These are phyloP conservation scores for Bugula neritina DNA, from an alignment of 2,888 invertebrate species.

Conservation along the genomic window DNA sequence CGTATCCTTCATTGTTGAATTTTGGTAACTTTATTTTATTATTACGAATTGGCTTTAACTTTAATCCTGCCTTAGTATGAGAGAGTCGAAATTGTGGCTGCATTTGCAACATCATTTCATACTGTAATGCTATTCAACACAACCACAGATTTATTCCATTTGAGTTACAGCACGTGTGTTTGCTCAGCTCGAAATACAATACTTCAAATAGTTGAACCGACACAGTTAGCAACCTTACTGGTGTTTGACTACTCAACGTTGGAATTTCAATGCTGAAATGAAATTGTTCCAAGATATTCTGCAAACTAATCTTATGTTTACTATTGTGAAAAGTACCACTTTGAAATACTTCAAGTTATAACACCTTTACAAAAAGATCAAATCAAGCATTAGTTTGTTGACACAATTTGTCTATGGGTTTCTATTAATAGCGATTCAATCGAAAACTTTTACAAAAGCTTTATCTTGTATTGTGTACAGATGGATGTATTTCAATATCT, in stretches of 20 bases:
- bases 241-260: background rate
- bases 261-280: too few relatives aligned
- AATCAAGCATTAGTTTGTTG: background rate
- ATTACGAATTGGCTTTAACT: background rate
- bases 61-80: background rate
- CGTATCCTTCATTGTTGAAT: background rate
- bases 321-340: background rate
- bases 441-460: background rate
- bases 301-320: too few relatives aligned
- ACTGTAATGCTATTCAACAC: too few relatives aligned
- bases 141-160: too few relatives aligned
- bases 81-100: background rate
- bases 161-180: background rate
- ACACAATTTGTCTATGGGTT: background rate
- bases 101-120: too few relatives aligned
- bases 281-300: too few relatives aligned
- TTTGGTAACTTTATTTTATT: background rate
- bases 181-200: background rate
- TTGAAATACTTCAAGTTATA: background rate
- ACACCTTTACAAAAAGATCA: background rate
- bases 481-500: background rate
- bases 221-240: background rate
- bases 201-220: background rate
- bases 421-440: background rate
- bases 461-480: background rate